Base-by-base conservation (phyloP, 2,888 invertebrate species). In the Oxystoma pomonae region DNA sequence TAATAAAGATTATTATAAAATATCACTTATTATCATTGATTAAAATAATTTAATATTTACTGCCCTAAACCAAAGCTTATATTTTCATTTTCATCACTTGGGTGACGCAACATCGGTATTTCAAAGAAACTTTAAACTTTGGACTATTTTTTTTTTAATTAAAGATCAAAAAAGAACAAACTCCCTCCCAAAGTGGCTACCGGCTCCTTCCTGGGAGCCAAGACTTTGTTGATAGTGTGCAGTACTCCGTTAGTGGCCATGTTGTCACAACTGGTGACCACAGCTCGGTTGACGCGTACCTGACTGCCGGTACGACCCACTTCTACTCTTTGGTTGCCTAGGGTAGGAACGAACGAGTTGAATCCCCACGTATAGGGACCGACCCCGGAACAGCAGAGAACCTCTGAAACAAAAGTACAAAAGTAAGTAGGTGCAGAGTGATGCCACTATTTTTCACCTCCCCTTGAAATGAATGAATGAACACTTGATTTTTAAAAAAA, bases 211-310 rank as follows among this genome's bases (percentile, higher is more conserved):
- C 75, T 74, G 5, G 84, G 83, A 21, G 80, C 77, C 65, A 87
- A 72, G 16, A 86, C 81, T 62, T 81, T 78, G 67, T 85, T 84
- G 22, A 86, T 80, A 16, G 83, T 79, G 72, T 87, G 86, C 3
- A 87, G 78, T 18, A 87, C 81, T 2, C 86, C 86, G 71, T 86
- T 85, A 1, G 81, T 82, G 1, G 86, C 85, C 65, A 82, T 72
- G 67, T 83, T 82, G 76, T 87, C 85, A 70, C 81, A 81, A 64
- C 75, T 75, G 16, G 76, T 77, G 16, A 80, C 74, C 1, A 76
- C 72, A 49, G 76, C 77, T 59, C 75, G 72, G 53, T 79, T 79
- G 55, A 80, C 75, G 22, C 76, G 73, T 7, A 80, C 74, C 60
- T 76, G 75, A 58, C 72, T 74, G 16, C 76, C 77, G 49, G 73